A percentile compares a stretch with the other conserved stretches of the same genome.
Evolutionary conservation across 2,113 vertebrate genomes (phyloP).

Genomic region (Eleginops maclovinus): DNA sequence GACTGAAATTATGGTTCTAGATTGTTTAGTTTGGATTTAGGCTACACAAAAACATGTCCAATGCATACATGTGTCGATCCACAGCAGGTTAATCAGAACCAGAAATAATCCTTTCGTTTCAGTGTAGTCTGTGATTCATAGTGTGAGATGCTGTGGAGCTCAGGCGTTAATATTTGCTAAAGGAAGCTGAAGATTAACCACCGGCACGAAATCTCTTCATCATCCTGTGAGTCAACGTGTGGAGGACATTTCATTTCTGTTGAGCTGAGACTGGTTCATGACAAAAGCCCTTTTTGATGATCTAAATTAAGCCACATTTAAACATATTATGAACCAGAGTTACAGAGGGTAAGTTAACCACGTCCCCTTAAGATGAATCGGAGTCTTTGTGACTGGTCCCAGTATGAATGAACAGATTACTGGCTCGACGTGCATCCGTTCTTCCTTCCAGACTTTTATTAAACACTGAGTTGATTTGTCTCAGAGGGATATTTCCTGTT

Average conservation of each 20-base stretch:
- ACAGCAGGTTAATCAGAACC: neutral
- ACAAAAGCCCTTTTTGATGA: neutral
- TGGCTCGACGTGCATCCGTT: neutral
- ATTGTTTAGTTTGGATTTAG: no score
- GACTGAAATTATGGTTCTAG: no score
- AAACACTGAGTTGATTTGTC: neutral
- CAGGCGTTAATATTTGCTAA: neutral
- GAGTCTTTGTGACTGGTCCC: conserved; percentile 3
- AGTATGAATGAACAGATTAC: neutral
- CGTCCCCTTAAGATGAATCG: neutral
- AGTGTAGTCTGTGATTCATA: neutral
- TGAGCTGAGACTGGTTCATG: neutral
- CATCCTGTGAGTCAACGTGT: neutral
- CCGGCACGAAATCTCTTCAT: neutral
- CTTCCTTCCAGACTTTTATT: neutral
- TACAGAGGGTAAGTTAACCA: neutral
- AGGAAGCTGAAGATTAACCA: conserved; percentile 23
- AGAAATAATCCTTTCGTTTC: neutral
- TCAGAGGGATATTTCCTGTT: conserved; percentile 45
- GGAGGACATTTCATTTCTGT: no score
- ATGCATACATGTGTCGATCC: no score
- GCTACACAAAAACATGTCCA: no score
- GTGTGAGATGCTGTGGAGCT: neutral
- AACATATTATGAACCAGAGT: neutral
- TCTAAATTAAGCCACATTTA: fast-evolving